A percentile compares a stretch with the other conserved stretches of the same genome.
phyloP scores from a whole-genome alignment of 2,113 vertebrate species.

The Ceratotherium simum region DNA sequence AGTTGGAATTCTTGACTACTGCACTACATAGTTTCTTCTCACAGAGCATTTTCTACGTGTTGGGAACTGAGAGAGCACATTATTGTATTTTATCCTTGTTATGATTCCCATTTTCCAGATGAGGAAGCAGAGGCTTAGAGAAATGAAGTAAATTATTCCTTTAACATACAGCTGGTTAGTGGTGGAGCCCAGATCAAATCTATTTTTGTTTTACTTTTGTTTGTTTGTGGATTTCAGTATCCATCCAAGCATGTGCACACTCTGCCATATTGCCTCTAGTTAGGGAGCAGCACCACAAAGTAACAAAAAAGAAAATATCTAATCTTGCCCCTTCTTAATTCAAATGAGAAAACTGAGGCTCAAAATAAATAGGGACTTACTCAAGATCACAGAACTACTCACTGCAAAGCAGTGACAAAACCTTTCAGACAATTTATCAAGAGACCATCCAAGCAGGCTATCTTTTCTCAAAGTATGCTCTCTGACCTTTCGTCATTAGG shows the following conservation, averaged over 20 bases:
- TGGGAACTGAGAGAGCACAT: background rate
- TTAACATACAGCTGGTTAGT: background rate
- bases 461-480: background rate
- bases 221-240: background rate
- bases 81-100: background rate
- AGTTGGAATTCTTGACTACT: background rate
- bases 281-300: background rate
- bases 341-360: background rate
- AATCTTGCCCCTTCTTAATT: background rate
- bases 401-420: background rate
- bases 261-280: background rate
- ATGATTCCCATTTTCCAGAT: background rate
- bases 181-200: background rate
- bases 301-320: background rate
- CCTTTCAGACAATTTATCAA: background rate
- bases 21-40: background rate
- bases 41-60: background rate
- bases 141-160: conserved; percentile 47
- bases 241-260: background rate
- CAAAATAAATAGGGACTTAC: background rate
- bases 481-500: background rate
- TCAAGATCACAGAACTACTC: background rate
- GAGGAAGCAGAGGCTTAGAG: background rate
- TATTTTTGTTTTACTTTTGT: background rate
- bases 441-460: background rate